Evolutionary conservation across 2,888 invertebrate genomes (phyloP), one percentile per base, ranked within the genome.

Genomic region (Malacosoma neustria): DNA sequence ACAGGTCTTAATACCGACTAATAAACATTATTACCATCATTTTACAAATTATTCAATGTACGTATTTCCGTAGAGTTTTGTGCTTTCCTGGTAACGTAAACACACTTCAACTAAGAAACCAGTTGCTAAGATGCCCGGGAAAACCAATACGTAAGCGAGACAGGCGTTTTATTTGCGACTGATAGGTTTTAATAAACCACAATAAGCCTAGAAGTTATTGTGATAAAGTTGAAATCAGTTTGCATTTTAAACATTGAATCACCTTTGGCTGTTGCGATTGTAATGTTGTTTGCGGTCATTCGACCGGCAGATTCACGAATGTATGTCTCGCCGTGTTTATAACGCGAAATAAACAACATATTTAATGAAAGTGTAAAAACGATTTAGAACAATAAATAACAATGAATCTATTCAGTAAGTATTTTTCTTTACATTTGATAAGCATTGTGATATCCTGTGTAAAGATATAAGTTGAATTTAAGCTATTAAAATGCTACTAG

Each of bases 211-310:
- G n/a, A 36, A 14, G 0, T 3, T 4, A 9, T 33, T 29, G 2
- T 0, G 7, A 1, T 35, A 30, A 35, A 3, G 41, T 39, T 37
- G 14, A 42, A 53, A 51, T 35, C 43, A 11, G 5, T n/a, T 9
- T 11, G 12, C 5, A 22, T 22, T 22, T 11, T 31, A 6, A 31
- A 5, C 11, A n/a, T 31, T 9, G 3, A 2, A 11, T 31, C 3
- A 31, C 31, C 11, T n/a, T 11, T 31, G 22, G 12, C 12, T 7
- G 15, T 14, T 4, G 11, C 15, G 9, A 34, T 11, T 12, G 22
- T 34, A 12, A 31, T 54, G 52, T 53, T 61, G 57, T 64, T 62
- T 64, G 55, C 53, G 43, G 48, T 41, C 54, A 57, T 40, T 56
- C 45, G 46, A 29, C 35, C 47, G 36, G 41, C 37, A 43, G 46